Evolutionary conservation across 1,140 invertebrate genomes (phyloP), one percentile per base, ranked within the genome.

Genomic region (Sipha flava): DNA sequence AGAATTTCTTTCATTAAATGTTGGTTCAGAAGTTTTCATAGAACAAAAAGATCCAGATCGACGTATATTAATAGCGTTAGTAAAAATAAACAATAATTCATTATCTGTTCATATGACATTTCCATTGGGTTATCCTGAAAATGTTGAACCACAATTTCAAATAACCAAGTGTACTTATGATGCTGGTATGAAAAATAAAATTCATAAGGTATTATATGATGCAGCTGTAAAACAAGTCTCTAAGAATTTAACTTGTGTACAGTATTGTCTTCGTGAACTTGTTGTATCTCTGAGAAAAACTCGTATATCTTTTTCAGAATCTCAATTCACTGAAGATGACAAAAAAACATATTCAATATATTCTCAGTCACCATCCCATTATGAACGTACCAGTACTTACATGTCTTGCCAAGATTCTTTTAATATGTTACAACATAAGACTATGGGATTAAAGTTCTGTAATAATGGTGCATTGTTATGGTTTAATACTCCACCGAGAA

Each of bases 211-310:
- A 16, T 85, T 95, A 10, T 91, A 90, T 80, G 91, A 91, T 83
- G 91, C 92, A 66, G 91, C 93, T 1, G 87, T 89, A 80, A 90
- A 91, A 84, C 88, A 92, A 80, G 92, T 94, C 0, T 89, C 89
- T 70, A 93, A 92, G 84, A 94, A 92, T 82, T 88, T 91, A 52
- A 90, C 91, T 0, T 95, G 94, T 84, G 84, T 95, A 37, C 92
- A 94, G 83, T 91, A 92, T 6, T 94, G 93, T 85, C 86, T 95
- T 4, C 86, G 92, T 79, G 90, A 93, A 82, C 87, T 95, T 77
- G 90, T 93, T 16, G 86, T 87, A 29, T 90, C 90, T 47, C 86
- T 93, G 82, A 91, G 93, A 82, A 89, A 82, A 77, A 81, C 82
- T 43, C 59, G 45, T 31, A 77, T 59, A 26, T 77, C 73, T 26